Evolutionary conservation across 2,888 invertebrate genomes (phyloP), one percentile per base, ranked within the genome.

Genomic region (Polia nebulosa): DNA sequence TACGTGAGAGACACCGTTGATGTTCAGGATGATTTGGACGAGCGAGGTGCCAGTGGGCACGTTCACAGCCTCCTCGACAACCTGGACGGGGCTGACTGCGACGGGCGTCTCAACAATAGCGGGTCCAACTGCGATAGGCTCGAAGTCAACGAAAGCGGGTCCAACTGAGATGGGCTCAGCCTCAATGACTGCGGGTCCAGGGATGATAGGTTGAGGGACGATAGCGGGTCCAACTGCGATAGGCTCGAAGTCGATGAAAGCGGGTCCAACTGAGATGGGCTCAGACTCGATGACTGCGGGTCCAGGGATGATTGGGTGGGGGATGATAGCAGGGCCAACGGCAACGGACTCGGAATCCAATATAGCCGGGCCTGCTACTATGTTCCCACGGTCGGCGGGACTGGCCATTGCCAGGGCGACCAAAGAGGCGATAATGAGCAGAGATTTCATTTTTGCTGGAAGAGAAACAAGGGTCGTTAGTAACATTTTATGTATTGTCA

Each of bases 21-120:
- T 86, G 84, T 89, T 90, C 67, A 90, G 58, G 83, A 90, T 86
- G 80, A 89, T 87, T 80, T 90, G 87, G 53, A 90, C 82, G 49
- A 89, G 74, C 11, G 88, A 67, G 60, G 79, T 64, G 45, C 22
- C 13, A 15, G 68, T 66, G 32, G 81, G 75, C 55, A 67, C 60
- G 44, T 53, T 41, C 7, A 32, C 44, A 3, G 58, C 57, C 1
- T 72, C 51, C 15, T 69, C 59, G 11, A 55, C 45, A 3, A 78
- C 49, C 15, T 68, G 63, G 9, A 63, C 66, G 58, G 76, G 76
- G 52, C 13, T 36, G 41, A 67, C 61, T 3, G 61, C 57, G n/a
- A 72, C 13, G 29, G 70, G 70, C 13, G 57, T 49, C n/a, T 65
- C 66, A 17, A 68, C 11, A 32, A 72, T n/a, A n/a, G n/a, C n/a